Evolutionary conservation across 2,113 vertebrate species (phyloP).

Genomic region (Camelus bactrianus): DNA sequence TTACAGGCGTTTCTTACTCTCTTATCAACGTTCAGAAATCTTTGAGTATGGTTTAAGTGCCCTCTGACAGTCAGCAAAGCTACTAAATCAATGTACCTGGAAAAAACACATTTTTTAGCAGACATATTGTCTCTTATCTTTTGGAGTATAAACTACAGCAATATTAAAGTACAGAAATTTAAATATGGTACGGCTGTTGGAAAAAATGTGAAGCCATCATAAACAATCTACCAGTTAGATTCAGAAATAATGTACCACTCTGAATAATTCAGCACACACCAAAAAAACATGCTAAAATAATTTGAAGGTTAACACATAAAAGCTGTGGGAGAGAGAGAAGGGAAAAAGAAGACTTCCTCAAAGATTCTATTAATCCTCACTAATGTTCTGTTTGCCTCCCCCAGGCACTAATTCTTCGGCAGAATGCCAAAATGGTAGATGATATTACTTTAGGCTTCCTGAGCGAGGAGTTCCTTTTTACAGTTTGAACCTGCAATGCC

Average conservation of each 20-base stretch:
- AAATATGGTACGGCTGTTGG: not conserved
- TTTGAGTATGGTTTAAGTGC: not conserved
- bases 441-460: constrained; percentile 36
- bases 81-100: not conserved
- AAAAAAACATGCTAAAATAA: constrained; percentile 42
- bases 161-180: constrained; percentile 33
- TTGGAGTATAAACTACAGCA: not conserved
- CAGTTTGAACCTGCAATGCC: not conserved
- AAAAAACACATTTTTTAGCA: not conserved
- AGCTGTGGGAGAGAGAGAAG: not conserved
- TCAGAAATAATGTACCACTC: constrained; percentile 56
- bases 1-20: not conserved
- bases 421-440: constrained; percentile 49
- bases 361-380: constrained; percentile 65
- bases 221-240: constrained; percentile 40
- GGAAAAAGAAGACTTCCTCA: constrained; percentile 6
- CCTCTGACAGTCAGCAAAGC: not conserved
- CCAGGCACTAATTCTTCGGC: constrained; percentile 53
- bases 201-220: not conserved
- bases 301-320: constrained; percentile 48
- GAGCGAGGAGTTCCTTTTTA: not conserved
- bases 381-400: constrained; percentile 27
- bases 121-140: not conserved
- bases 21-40: not conserved
- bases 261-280: constrained; percentile 59